Conservation (phyloP, 2,888 invertebrate species). For the Geophilus truncorum region DNA sequence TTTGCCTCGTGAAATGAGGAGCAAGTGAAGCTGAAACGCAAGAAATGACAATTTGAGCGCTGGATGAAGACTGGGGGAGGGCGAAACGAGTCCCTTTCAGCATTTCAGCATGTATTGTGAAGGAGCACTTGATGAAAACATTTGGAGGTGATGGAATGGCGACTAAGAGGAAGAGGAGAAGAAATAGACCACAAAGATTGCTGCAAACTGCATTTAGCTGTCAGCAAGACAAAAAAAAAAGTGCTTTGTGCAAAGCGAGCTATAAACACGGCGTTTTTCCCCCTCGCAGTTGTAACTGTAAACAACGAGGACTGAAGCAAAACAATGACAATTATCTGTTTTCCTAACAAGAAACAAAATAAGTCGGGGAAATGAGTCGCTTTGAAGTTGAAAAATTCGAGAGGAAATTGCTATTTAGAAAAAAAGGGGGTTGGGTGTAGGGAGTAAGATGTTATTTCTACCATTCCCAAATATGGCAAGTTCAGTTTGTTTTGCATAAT, state of each 20-base stretch:
- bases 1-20: background rate
- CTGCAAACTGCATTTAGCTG: slow-evolving; percentile 3
- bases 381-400: too few species aligned
- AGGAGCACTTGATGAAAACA: slow-evolving; percentile 1
- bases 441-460: too few species aligned
- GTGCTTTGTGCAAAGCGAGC: background rate
- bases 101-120: background rate
- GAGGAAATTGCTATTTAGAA: too few species aligned
- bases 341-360: background rate
- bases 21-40: background rate
- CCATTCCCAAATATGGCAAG: too few species aligned
- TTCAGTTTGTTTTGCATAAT: too few species aligned
- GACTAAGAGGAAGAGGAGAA: background rate
- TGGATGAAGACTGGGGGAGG: background rate
- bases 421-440: too few species aligned
- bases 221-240: background rate
- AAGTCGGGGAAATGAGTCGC: background rate
- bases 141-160: slow-evolving; percentile 15
- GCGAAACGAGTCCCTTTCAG: background rate
- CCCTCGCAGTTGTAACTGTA: background rate
- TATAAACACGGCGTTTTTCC: background rate
- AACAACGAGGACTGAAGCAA: background rate
- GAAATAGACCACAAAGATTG: slow-evolving; percentile 1
- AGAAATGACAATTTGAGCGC: background rate
- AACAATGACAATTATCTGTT: background rate